Evolutionary conservation across 2,797 vertebrate genomes (phyloP).

Genomic region (Astyanax mexicanus): DNA sequence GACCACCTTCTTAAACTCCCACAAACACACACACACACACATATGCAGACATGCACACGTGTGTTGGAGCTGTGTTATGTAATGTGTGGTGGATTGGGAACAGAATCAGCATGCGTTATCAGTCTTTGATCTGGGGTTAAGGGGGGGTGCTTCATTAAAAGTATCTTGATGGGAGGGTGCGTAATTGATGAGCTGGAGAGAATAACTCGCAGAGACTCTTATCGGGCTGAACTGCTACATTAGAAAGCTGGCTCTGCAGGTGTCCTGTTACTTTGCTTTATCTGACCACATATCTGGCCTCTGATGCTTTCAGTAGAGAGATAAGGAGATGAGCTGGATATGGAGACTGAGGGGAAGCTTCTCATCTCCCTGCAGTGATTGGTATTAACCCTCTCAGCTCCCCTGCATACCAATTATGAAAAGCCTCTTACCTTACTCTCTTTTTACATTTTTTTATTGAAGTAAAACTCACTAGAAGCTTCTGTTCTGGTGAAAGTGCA

Average conservation of each 20-base stretch:
- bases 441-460: too few relatives aligned
- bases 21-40: background rate
- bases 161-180: conserved; percentile 43
- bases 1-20: background rate
- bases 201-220: conserved; percentile 51
- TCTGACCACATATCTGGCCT: conserved; percentile 19
- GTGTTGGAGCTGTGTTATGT: background rate
- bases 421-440: background rate
- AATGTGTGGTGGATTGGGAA: conserved; percentile 1
- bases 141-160: conserved; percentile 4
- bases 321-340: conserved; percentile 3
- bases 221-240: conserved; percentile 57
- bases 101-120: conserved; percentile 6
- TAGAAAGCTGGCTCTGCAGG: conserved; percentile 55
- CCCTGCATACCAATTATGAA: background rate
- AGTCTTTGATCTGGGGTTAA: conserved; percentile 5
- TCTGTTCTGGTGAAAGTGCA: too few relatives aligned
- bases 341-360: background rate
- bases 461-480: too few relatives aligned
- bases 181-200: conserved; percentile 64
- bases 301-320: conserved; percentile 35
- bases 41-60: too few relatives aligned
- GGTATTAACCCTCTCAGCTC: background rate
- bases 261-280: conserved; percentile 42
- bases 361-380: background rate